Evolutionary conservation across 2,888 invertebrate species (phyloP).

Genomic region (Temnothorax unifasciatus): DNA sequence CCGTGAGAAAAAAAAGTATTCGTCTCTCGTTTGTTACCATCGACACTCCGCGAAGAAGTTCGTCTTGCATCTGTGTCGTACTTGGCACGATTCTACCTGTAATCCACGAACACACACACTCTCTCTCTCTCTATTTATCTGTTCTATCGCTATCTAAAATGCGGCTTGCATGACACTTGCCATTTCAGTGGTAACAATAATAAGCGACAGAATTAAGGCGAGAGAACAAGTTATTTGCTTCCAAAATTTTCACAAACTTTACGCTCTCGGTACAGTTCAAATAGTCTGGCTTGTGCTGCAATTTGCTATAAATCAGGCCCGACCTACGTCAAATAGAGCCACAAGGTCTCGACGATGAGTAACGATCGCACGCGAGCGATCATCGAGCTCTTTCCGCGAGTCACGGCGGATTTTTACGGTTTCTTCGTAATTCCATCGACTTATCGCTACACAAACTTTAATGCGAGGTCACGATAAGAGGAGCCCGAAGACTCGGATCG

Average conservation of each 20-base stretch:
- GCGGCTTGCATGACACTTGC: slow-evolving; percentile 7
- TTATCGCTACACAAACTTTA: slow-evolving; percentile 42
- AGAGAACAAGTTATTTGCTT: not conserved
- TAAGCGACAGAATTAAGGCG: not conserved
- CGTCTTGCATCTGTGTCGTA: not conserved
- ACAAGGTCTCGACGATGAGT: slow-evolving; percentile 56
- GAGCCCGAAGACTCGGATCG: slow-evolving; percentile 3
- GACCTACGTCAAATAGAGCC: slow-evolving; percentile 39
- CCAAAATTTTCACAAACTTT: not conserved
- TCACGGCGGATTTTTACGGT: not conserved
- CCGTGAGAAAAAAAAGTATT: slow-evolving; percentile 14
- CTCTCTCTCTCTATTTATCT: not conserved
- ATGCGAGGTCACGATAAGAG: not conserved
- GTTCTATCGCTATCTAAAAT: not conserved
- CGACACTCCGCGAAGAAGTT: not conserved
- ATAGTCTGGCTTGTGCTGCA: slow-evolving; percentile 13
- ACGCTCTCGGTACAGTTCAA: not conserved
- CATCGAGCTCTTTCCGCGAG: slow-evolving; percentile 14
- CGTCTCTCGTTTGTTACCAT: slow-evolving; percentile 10
- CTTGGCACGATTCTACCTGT: slow-evolving; percentile 19
- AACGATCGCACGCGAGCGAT: slow-evolving; percentile 18
- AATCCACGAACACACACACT: slow-evolving; percentile 21
- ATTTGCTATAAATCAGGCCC: slow-evolving; percentile 47
- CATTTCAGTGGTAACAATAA: not conserved
- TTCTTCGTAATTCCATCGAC: slow-evolving; percentile 14